These are phyloP conservation scores for Pammene aurita DNA, from an alignment of 2,888 invertebrate species.

Conservation along the genomic window DNA sequence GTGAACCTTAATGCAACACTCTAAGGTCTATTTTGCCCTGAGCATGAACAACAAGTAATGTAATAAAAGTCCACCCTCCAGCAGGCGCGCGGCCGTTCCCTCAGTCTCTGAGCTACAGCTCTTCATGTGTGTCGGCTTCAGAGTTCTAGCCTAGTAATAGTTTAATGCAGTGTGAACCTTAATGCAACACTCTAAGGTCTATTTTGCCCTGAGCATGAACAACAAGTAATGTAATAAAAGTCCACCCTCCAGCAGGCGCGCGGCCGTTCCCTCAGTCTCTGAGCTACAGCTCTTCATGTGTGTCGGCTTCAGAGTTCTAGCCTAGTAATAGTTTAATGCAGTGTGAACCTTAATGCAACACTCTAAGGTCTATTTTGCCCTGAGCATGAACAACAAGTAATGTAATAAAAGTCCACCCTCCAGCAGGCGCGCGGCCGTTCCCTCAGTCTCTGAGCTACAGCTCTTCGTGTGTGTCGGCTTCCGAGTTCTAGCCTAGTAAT, in stretches of 20 bases:
- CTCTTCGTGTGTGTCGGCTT: slow-evolving; percentile 89
- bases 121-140: slow-evolving; percentile 88
- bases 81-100: slow-evolving; percentile 82
- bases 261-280: slow-evolving; percentile 85
- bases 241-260: slow-evolving; percentile 59
- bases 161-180: too few species aligned
- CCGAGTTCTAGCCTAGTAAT: too few species aligned
- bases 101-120: slow-evolving; percentile 88
- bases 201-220: too few species aligned
- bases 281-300: slow-evolving; percentile 90
- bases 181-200: too few species aligned
- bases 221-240: slow-evolving; percentile 10
- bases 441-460: slow-evolving; percentile 88
- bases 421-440: slow-evolving; percentile 79
- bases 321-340: too few species aligned
- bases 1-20: too few species aligned
- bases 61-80: slow-evolving; percentile 21
- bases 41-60: slow-evolving; percentile 4
- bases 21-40: too few species aligned
- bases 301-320: slow-evolving; percentile 91
- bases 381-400: slow-evolving; percentile 4
- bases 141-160: too few species aligned
- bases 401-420: slow-evolving; percentile 16
- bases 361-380: too few species aligned
- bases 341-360: too few species aligned